Percentiles rank a stretch among this genome's conserved stretches.
Conservation (phyloP, 2,113 vertebrate species). For the Pampusana beccarii region DNA sequence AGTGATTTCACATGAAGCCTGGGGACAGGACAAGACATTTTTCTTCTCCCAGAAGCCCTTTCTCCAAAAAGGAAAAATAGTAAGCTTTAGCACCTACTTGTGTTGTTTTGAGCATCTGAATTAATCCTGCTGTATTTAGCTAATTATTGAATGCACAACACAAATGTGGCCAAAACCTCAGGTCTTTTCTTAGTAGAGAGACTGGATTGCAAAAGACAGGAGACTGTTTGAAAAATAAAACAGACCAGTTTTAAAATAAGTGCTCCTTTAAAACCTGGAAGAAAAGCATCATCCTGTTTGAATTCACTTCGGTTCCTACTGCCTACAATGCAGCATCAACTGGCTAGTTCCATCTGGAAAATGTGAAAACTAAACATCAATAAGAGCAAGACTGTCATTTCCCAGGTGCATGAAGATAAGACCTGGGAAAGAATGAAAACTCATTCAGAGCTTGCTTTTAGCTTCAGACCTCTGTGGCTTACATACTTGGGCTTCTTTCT, state of each 20-base stretch:
- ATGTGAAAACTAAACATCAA: not conserved
- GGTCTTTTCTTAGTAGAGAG: not conserved
- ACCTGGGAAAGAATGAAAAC: not conserved
- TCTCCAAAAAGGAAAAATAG: not conserved
- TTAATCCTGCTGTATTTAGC: not conserved
- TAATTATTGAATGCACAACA: not conserved
- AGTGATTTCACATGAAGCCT: not conserved
- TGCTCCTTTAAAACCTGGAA: not conserved
- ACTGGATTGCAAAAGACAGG: not conserved
- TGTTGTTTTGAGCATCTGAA: not conserved
- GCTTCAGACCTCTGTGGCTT: not conserved
- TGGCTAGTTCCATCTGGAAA: not conserved
- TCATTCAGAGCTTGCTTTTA: not conserved
- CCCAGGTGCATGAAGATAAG: not conserved
- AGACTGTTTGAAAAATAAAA: not conserved
- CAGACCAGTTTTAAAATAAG: not conserved
- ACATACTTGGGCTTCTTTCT: not conserved
- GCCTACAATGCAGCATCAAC: not conserved
- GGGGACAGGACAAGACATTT: not conserved
- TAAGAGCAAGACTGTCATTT: not conserved
- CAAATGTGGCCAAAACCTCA: not conserved
- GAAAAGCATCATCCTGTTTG: not conserved
- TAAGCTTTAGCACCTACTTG: not conserved
- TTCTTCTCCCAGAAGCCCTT: not conserved
- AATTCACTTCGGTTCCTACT: not conserved